Conservation (phyloP, 1,140 invertebrate species). For the Dendrolimus punctatus region DNA sequence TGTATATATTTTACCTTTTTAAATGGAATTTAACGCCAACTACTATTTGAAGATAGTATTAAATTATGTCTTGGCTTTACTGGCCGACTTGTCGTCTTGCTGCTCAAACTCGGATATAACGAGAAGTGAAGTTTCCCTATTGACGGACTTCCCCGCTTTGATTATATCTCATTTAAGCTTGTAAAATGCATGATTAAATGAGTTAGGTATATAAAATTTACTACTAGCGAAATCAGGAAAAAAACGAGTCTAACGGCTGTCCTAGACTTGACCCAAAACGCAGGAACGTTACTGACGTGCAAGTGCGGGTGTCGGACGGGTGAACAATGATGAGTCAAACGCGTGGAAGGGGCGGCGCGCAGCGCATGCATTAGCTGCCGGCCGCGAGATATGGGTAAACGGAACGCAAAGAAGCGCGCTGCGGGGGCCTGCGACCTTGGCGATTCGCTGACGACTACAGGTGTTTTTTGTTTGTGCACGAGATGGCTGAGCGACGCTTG, state of each 20-base stretch:
- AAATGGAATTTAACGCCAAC: too few species aligned
- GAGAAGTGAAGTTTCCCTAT: not conserved
- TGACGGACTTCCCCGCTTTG: not conserved
- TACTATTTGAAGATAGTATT: too few species aligned
- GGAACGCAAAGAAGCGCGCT: constrained; percentile 56
- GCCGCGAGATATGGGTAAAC: constrained; percentile 68
- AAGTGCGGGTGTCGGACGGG: constrained; percentile 18
- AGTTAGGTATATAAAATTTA: not conserved
- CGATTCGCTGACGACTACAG: constrained; percentile 63
- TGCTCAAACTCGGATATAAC: not conserved
- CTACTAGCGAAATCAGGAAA: not conserved
- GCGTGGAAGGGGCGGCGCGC: constrained; percentile 39
- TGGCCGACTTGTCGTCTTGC: not conserved
- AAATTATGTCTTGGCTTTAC: too few species aligned
- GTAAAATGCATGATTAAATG: not conserved
- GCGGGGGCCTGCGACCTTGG: constrained; percentile 64
- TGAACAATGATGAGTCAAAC: constrained; percentile 44
- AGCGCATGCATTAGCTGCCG: constrained; percentile 59
- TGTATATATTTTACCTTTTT: too few species aligned
- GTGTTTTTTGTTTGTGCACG: constrained; percentile 67
- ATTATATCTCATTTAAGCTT: too few species aligned
- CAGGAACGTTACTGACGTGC: not conserved
- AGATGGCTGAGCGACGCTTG: constrained; percentile 42
- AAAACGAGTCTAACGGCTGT: constrained; percentile 35
- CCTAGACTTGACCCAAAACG: constrained; percentile 45